Evolutionary conservation across 2,797 vertebrate genomes (phyloP).

Genomic region (Pseudomugil gertrudae): DNA sequence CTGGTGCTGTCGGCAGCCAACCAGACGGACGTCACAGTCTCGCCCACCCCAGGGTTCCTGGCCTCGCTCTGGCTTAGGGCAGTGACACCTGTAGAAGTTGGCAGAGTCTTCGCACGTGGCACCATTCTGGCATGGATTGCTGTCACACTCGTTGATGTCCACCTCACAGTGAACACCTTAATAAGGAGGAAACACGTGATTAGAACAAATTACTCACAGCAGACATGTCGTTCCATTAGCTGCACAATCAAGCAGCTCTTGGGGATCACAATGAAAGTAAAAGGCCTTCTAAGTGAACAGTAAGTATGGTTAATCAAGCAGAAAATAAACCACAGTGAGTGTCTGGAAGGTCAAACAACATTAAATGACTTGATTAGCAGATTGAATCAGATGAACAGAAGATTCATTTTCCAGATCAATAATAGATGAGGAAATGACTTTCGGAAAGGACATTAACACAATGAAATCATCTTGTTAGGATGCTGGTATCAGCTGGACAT

Average conservation of each 20-base stretch:
- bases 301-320: neutral
- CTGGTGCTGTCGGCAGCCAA: slow-evolving; percentile 84
- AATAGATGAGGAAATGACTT: slow-evolving; percentile 38
- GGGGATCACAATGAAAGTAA: neutral
- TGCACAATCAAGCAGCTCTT: neutral
- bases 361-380: too few relatives aligned
- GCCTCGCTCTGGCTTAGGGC: slow-evolving; percentile 73
- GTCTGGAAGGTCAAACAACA: neutral
- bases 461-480: slow-evolving; percentile 17
- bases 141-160: slow-evolving; percentile 90
- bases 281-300: neutral
- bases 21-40: slow-evolving; percentile 86
- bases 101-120: slow-evolving; percentile 86
- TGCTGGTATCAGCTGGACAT: slow-evolving; percentile 20
- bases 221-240: neutral
- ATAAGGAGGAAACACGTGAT: slow-evolving; percentile 25
- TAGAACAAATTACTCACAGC: neutral
- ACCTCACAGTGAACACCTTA: slow-evolving; percentile 89
- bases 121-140: slow-evolving; percentile 88
- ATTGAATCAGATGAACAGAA: neutral
- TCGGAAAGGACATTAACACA: slow-evolving; percentile 8
- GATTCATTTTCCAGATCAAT: slow-evolving; percentile 5
- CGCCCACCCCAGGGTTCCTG: slow-evolving; percentile 87
- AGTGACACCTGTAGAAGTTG: slow-evolving; percentile 88
- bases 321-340: neutral